phyloP scores from a whole-genome alignment of 2,113 vertebrate species.

The Gobio gobio region DNA sequence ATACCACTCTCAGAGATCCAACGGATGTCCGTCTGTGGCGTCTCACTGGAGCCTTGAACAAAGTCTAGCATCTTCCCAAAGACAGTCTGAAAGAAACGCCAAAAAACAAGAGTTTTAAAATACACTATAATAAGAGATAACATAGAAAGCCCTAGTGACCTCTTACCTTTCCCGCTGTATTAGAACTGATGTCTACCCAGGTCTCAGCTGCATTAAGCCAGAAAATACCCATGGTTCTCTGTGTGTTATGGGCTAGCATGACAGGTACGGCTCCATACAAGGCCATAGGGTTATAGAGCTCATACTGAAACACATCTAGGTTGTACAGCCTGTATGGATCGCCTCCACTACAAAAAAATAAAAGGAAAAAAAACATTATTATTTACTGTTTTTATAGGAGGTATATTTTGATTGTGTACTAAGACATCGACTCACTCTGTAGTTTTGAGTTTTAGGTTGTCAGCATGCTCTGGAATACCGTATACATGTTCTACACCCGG shows the following conservation, averaged over 20 bases:
- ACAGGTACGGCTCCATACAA: constrained; percentile 89
- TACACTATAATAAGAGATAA: not conserved
- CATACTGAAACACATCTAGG: constrained; percentile 96
- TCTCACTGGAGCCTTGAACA: constrained; percentile 90
- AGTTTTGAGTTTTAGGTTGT: constrained; percentile 84
- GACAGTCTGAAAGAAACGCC: constrained; percentile 79
- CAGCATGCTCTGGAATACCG: constrained; percentile 92
- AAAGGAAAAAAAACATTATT: not conserved
- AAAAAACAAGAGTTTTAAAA: not conserved
- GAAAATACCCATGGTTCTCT: constrained; percentile 87
- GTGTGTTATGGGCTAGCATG: constrained; percentile 84
- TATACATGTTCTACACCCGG: constrained; percentile 92
- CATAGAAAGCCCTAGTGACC: not conserved
- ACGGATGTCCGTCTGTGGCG: constrained; percentile 89
- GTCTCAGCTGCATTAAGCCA: constrained; percentile 95
- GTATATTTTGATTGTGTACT: not conserved
- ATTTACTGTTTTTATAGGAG: not conserved
- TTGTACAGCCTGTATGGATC: constrained; percentile 92
- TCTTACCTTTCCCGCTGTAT: constrained; percentile 89
- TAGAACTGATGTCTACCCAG: constrained; percentile 94
- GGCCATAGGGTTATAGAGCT: constrained; percentile 90
- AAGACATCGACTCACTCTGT: constrained; percentile 83
- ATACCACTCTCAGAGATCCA: constrained; percentile 96
- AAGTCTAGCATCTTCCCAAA: constrained; percentile 94
- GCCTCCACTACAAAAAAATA: constrained; percentile 78